These are phyloP conservation scores for Gopherus evgoodei DNA, from an alignment of 2,113 vertebrate species.

Conservation along the genomic window DNA sequence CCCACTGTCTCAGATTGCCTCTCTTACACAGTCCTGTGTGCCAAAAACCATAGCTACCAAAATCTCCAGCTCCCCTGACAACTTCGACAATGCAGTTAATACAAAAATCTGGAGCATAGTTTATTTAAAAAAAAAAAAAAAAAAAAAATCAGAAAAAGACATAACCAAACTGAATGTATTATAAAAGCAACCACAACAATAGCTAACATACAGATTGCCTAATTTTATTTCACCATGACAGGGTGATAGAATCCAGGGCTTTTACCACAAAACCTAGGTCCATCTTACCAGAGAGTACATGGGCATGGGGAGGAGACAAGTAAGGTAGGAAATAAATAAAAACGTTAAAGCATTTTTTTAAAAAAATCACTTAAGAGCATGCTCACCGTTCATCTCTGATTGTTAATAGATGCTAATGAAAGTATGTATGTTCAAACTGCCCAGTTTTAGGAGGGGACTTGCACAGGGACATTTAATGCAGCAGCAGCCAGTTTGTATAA, in stretches of 20 bases:
- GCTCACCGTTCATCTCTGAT: too few species aligned
- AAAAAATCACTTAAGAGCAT: too few species aligned
- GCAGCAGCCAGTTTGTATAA: too few species aligned
- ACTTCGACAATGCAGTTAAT: not conserved
- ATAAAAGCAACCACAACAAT: not conserved
- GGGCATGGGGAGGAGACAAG: too few species aligned
- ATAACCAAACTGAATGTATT: not conserved
- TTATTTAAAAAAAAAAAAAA: not conserved
- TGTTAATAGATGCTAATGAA: too few species aligned
- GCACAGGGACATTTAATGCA: too few species aligned
- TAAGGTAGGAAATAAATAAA: too few species aligned
- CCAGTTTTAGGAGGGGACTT: too few species aligned
- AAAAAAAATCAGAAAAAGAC: not conserved
- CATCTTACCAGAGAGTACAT: too few species aligned
- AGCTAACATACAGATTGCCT: not conserved
- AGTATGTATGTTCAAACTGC: too few species aligned
- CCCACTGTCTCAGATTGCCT: not conserved
- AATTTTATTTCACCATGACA: accelerated
- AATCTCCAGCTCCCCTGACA: not conserved
- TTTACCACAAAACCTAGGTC: too few species aligned
- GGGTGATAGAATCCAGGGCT: not conserved
- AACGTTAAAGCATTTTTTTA: too few species aligned
- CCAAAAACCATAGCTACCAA: not conserved
- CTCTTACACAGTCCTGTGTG: not conserved
- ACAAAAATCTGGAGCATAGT: not conserved